Conservation (phyloP, 2,113 vertebrate species). For the Centrocercus urophasianus region DNA sequence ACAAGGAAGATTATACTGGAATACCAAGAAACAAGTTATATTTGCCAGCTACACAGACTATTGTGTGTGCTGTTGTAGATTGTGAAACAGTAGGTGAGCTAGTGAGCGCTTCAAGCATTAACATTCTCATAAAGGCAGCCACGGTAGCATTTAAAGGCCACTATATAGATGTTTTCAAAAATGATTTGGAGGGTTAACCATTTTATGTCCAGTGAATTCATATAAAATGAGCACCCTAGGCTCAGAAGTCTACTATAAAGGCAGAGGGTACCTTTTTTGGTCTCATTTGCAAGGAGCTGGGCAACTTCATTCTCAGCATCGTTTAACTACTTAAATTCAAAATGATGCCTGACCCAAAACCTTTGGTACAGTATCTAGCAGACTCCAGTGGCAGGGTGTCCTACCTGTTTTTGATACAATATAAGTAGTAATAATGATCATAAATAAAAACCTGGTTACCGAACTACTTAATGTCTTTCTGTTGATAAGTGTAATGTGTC, state of each 20-base stretch:
- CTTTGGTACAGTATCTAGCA: not conserved
- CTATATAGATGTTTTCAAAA: not conserved
- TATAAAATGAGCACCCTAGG: not conserved
- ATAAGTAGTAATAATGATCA: not conserved
- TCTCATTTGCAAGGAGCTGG: not conserved
- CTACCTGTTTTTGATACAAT: not conserved
- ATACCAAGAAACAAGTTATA: not conserved
- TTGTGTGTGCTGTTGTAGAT: not conserved
- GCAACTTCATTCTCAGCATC: not conserved
- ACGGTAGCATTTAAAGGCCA: not conserved
- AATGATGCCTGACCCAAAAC: not conserved
- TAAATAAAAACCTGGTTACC: not conserved
- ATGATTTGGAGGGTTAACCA: not conserved
- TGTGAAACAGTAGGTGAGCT: not conserved
- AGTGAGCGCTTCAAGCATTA: not conserved
- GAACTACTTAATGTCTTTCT: not conserved
- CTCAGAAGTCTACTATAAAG: not conserved
- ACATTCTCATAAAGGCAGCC: not conserved
- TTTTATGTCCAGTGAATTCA: not conserved
- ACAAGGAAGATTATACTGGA: not conserved
- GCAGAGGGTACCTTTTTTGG: not conserved
- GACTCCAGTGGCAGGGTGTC: not conserved
- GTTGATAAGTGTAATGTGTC: not conserved
- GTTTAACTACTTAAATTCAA: not conserved
- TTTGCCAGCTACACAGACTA: not conserved